A percentile compares a stretch with the other conserved stretches of the same genome.
Evolutionary conservation across 2,113 vertebrate genomes (phyloP).

Genomic region (Sphaerodactylus townsendi): DNA sequence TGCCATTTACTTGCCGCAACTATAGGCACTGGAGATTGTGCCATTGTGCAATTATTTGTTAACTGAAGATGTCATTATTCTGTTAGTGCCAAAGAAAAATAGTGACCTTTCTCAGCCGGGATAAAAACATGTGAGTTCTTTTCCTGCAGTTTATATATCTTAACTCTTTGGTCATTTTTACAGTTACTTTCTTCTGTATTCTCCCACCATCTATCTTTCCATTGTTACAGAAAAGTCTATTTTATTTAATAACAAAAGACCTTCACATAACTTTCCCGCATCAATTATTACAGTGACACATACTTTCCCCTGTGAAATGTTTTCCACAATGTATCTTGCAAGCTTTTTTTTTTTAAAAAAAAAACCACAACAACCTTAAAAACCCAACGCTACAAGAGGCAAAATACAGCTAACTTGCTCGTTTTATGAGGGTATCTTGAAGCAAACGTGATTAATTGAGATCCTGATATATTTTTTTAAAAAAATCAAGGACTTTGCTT

Average conservation of each 20-base stretch:
- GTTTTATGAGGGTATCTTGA: slow-evolving; percentile 42
- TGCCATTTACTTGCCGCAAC: slow-evolving; percentile 65
- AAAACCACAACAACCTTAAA: background rate
- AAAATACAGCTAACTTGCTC: slow-evolving; percentile 54
- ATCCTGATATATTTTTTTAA: background rate
- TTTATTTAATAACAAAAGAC: slow-evolving; percentile 75
- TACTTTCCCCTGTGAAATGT: slow-evolving; percentile 73
- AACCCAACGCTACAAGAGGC: background rate
- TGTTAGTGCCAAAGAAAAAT: slow-evolving; percentile 66
- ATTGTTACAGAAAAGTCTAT: slow-evolving; percentile 63
- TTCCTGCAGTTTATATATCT: slow-evolving; percentile 66
- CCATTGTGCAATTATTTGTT: slow-evolving; percentile 68
- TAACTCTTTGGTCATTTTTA: slow-evolving; percentile 68
- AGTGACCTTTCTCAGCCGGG: slow-evolving; percentile 62
- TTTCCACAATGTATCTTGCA: slow-evolving; percentile 62
- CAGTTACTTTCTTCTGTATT: slow-evolving; percentile 55
- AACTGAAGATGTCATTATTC: slow-evolving; percentile 72
- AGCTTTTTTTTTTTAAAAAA: slow-evolving; percentile 59
- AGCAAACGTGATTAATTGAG: slow-evolving; percentile 59
- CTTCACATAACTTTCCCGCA: slow-evolving; percentile 76
- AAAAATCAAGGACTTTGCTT: background rate
- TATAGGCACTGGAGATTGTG: slow-evolving; percentile 64
- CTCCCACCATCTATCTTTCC: slow-evolving; percentile 68
- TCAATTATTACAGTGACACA: slow-evolving; percentile 71
- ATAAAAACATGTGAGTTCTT: slow-evolving; percentile 71